Base-by-base conservation (phyloP, 2,113 vertebrate species). In the Takifugu bimaculatus region DNA sequence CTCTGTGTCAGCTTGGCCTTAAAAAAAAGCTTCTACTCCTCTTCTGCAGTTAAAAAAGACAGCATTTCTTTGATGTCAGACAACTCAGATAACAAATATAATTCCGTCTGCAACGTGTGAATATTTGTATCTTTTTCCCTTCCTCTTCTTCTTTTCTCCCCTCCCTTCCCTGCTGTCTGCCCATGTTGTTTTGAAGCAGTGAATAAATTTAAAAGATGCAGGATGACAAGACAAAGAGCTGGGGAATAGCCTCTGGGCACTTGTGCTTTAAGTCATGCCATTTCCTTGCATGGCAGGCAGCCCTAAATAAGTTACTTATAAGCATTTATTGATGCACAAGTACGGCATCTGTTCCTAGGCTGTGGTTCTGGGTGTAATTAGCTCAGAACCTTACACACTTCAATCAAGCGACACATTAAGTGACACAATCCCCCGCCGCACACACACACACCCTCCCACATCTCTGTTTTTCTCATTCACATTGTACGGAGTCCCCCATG, bases 271-370 rank as follows among this genome's bases (percentile, higher is more conserved):
- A 91, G 90, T 89, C 85, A 89, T 88, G 88, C 87, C 87, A 88
- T 91, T 91, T 92, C 88, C 89, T 88, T 87, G 85, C 87, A 86
- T 91, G 87, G 87, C 84, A 90, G 88, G 78, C 86, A 84, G 85
- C 79, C 76, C 87, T 89, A 92, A 91, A 92, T 90, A 91, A 91
- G 90, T 91, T 85, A 91, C 90, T 91, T 89, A 90, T 88, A 89
- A 89, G 89, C 83, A 89, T 89, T 91, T 91, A 91, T 91, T 89
- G 90, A 91, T 87, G 90, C 88, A 90, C 87, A 88, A 90, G 86
- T 88, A 87, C 88, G 89, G 85, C 88, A 91, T 91, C 89, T 90
- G 89, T 87, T 89, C 87, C 81, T 76, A 74, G 68, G 83, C 79
- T 81, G 78, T 42, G 65, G 78, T 80, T 90, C 83, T 86, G 83